phyloP scores from a whole-genome alignment of 2,113 vertebrate genomes.

The Rhynchopsitta pachyrhyncha region DNA sequence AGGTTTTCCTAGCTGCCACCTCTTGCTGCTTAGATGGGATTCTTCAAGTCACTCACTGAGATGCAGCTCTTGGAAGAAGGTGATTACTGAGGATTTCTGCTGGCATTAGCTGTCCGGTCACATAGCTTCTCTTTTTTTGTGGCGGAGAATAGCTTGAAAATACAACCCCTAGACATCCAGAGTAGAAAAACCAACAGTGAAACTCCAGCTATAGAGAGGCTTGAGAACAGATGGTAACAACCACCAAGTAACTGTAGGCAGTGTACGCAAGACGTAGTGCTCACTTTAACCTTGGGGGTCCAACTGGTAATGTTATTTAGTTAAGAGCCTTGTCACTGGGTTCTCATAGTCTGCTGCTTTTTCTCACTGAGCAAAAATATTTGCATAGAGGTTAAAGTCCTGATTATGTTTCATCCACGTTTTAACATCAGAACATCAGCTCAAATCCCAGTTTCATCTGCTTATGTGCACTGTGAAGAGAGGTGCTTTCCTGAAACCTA shows the following conservation, averaged over 20 bases:
- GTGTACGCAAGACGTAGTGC: not conserved
- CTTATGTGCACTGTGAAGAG: not conserved
- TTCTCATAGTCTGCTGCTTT: not conserved
- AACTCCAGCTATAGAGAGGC: not conserved
- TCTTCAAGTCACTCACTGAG: not conserved
- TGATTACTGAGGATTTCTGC: not conserved
- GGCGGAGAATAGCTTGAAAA: not conserved
- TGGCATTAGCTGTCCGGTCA: not conserved
- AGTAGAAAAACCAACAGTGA: not conserved
- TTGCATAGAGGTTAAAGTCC: not conserved
- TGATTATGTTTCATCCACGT: not conserved
- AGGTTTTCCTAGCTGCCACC: not conserved
- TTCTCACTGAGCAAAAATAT: not conserved
- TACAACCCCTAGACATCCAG: not conserved
- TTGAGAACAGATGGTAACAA: not conserved
- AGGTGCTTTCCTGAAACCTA: not conserved
- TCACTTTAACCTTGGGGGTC: not conserved
- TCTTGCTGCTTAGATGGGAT: not conserved
- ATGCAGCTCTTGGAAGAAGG: not conserved
- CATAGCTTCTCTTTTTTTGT: too few relatives aligned
- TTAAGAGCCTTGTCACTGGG: not conserved
- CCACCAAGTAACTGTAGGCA: not conserved
- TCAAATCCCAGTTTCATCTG: not conserved
- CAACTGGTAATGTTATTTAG: not conserved
- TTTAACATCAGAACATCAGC: not conserved